These are phyloP conservation scores for Xenentodon cancila DNA, from an alignment of 2,797 vertebrate species.

Conservation along the genomic window DNA sequence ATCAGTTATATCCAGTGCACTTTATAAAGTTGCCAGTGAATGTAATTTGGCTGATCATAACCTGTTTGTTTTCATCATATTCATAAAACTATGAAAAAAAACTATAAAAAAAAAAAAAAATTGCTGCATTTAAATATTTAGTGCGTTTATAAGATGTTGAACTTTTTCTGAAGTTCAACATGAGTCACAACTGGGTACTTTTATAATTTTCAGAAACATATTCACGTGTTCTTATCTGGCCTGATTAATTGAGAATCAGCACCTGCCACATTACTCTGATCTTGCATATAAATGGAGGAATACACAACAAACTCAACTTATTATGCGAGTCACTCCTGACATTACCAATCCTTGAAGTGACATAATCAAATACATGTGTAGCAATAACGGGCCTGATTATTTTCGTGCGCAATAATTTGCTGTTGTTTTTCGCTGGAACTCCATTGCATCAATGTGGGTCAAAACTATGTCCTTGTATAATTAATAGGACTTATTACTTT, in stretches of 20 bases:
- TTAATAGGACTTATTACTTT: conserved; percentile 3
- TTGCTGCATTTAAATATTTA: no score
- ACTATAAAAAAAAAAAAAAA: no score
- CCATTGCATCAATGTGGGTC: background rate
- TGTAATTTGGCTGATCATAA: no score
- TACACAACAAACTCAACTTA: conserved; percentile 6
- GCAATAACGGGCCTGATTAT: conserved; percentile 2
- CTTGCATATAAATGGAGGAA: conserved; percentile 23
- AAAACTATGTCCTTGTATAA: conserved; percentile 2
- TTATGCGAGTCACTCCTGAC: conserved; percentile 11
- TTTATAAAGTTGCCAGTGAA: no score
- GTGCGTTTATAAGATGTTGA: no score
- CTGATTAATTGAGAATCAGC: background rate
- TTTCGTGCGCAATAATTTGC: background rate
- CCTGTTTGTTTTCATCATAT: no score
- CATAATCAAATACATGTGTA: conserved; percentile 3
- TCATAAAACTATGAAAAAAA: no score
- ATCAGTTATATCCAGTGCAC: no score
- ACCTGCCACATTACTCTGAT: conserved; percentile 24
- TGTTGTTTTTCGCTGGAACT: background rate
- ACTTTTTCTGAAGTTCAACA: no score
- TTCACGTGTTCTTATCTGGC: no score
- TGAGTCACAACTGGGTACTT: no score
- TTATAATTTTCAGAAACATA: no score
- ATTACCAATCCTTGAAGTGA: background rate